Percentiles rank a stretch among this genome's conserved stretches.
These are phyloP conservation scores for Thereva unica DNA, from an alignment of 2,888 invertebrate genomes.

Conservation along the genomic window DNA sequence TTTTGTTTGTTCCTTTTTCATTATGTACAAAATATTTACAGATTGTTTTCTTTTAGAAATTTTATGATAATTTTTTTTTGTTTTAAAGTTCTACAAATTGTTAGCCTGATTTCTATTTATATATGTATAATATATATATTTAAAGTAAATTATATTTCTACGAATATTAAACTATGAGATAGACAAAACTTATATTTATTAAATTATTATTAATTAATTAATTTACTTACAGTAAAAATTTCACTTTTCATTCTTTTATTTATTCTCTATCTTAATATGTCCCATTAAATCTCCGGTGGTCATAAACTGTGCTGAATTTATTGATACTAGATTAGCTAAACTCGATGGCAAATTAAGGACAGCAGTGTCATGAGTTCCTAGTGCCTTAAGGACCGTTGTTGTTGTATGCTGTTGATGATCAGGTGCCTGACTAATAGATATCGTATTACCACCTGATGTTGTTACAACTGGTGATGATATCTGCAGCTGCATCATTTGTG, in stretches of 20 bases:
- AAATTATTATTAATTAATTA: constrained; percentile 12
- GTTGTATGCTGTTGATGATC: constrained; percentile 42
- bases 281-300: constrained; percentile 50
- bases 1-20: neutral
- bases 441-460: constrained; percentile 53
- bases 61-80: neutral
- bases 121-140: constrained; percentile 11
- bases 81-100: constrained; percentile 5
- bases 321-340: constrained; percentile 53
- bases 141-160: constrained; percentile 4
- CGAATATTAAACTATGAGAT: neutral
- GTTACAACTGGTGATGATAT: constrained; percentile 48
- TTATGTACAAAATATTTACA: constrained; percentile 30
- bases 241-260: constrained; percentile 4
- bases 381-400: constrained; percentile 45
- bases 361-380: constrained; percentile 51
- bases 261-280: constrained; percentile 54
- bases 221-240: constrained; percentile 7
- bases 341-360: constrained; percentile 52
- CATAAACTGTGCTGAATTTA: constrained; percentile 54
- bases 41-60: neutral
- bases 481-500: constrained; percentile 55
- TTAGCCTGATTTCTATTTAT: neutral
- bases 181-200: constrained; percentile 1
- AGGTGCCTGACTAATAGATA: constrained; percentile 53